Conservation (phyloP, 2,888 invertebrate species). For the Acanthacorydalis orientalis region DNA sequence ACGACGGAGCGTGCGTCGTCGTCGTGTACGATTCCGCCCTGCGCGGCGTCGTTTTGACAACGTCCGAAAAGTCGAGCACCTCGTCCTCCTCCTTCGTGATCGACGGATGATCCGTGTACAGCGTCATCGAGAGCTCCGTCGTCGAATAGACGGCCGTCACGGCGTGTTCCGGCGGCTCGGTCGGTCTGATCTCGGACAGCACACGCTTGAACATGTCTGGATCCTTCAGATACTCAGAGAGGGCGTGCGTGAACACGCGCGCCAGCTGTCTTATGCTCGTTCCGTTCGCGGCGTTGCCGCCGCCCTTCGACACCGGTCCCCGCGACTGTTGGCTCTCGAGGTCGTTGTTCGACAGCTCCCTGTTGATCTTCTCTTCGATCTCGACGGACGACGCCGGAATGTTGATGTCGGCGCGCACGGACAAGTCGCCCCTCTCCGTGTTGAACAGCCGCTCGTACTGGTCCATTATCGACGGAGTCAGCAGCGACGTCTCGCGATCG, state of each 20-base stretch:
- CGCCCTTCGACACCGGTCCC: slow-evolving; percentile 35
- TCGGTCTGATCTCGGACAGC: slow-evolving; percentile 60
- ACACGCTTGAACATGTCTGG: slow-evolving; percentile 66
- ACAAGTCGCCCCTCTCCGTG: slow-evolving; percentile 17
- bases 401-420: slow-evolving; percentile 9
- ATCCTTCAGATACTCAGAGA: slow-evolving; percentile 67
- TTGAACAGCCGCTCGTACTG: slow-evolving; percentile 37
- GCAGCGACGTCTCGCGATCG: slow-evolving; percentile 33
- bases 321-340: slow-evolving; percentile 44
- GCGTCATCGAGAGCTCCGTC: slow-evolving; percentile 23
- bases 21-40: slow-evolving; percentile 20
- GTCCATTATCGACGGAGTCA: slow-evolving; percentile 50
- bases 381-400: slow-evolving; percentile 6
- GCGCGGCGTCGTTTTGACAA: slow-evolving; percentile 24
- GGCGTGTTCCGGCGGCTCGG: slow-evolving; percentile 45
- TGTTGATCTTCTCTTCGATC: not conserved
- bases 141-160: slow-evolving; percentile 21
- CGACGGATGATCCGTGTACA: slow-evolving; percentile 34
- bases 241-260: slow-evolving; percentile 67
- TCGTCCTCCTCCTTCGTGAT: slow-evolving; percentile 53
- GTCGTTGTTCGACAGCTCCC: slow-evolving; percentile 24
- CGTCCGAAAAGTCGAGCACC: slow-evolving; percentile 62
- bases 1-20: slow-evolving; percentile 22
- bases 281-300: slow-evolving; percentile 26
- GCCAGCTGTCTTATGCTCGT: slow-evolving; percentile 50